Evolutionary conservation across 2,113 vertebrate genomes (phyloP).

Genomic region (Porphyrio hochstetteri): DNA sequence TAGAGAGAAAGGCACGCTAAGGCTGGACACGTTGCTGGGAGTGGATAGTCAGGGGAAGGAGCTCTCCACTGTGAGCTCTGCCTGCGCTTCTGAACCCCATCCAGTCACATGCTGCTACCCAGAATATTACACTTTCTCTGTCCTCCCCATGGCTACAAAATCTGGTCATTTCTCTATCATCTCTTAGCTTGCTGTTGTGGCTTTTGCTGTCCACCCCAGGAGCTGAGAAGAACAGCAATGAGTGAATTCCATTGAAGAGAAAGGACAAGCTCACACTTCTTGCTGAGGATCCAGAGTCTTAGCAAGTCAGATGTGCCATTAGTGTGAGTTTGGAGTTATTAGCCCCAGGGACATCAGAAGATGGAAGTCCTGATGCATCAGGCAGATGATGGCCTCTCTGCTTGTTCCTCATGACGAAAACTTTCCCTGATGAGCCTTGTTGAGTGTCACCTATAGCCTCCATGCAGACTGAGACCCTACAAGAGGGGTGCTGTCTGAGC

Average conservation of each 20-base stretch:
- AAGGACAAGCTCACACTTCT: background rate
- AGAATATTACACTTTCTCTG: background rate
- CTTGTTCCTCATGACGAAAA: background rate
- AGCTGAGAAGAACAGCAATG: background rate
- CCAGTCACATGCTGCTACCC: background rate
- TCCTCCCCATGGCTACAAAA: background rate
- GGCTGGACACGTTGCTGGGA: accelerated
- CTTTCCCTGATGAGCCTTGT: accelerated
- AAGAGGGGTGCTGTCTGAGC: background rate
- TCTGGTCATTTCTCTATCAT: background rate
- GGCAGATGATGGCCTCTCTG: background rate
- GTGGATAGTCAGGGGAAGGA: background rate
- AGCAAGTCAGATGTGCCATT: background rate
- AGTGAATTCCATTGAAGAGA: background rate
- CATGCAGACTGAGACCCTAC: background rate
- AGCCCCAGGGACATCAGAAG: background rate
- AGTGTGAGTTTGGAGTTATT: background rate
- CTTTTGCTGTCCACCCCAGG: background rate
- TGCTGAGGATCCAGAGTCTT: background rate
- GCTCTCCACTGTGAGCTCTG: background rate
- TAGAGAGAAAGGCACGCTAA: background rate
- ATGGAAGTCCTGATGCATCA: background rate
- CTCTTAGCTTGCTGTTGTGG: background rate
- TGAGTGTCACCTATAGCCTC: background rate
- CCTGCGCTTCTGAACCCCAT: background rate